Evolutionary conservation across 2,888 invertebrate genomes (phyloP).

Genomic region (Phortica okadai): DNA sequence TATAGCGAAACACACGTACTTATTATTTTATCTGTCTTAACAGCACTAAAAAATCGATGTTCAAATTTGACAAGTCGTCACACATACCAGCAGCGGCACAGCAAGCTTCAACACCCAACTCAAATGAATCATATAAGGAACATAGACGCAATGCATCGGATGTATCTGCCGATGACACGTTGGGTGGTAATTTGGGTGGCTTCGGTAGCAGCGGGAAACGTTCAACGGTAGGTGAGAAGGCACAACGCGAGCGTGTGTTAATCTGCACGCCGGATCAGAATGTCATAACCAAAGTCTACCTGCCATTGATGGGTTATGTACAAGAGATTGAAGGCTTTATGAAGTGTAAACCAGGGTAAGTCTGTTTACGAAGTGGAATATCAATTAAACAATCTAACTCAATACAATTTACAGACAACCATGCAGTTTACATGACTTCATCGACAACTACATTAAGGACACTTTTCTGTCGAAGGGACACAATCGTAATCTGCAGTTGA

Average conservation of each 20-base stretch:
- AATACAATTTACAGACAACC: constrained; percentile 77
- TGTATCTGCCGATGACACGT: constrained; percentile 73
- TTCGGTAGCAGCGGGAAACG: constrained; percentile 62
- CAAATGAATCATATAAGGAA: constrained; percentile 64
- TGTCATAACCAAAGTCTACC: constrained; percentile 87
- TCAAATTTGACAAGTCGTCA: constrained; percentile 83
- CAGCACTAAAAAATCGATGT: constrained; percentile 80
- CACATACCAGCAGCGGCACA: constrained; percentile 57
- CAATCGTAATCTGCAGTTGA: constrained; percentile 76
- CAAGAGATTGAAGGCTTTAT: constrained; percentile 87
- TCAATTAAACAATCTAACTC: background rate
- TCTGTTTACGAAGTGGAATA: constrained; percentile 56
- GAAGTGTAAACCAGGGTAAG: constrained; percentile 79
- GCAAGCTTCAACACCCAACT: constrained; percentile 30
- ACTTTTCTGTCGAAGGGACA: constrained; percentile 89
- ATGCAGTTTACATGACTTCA: constrained; percentile 88
- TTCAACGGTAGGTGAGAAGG: constrained; percentile 62
- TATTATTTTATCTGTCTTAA: constrained; percentile 45
- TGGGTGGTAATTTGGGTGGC: constrained; percentile 51
- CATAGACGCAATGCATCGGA: constrained; percentile 76
- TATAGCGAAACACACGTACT: background rate
- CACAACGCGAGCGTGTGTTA: constrained; percentile 79
- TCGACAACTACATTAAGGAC: constrained; percentile 91
- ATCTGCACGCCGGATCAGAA: constrained; percentile 87
- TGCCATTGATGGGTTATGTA: constrained; percentile 88